phyloP scores from a whole-genome alignment of 2,888 invertebrate genomes.

The Lottia scabra region DNA sequence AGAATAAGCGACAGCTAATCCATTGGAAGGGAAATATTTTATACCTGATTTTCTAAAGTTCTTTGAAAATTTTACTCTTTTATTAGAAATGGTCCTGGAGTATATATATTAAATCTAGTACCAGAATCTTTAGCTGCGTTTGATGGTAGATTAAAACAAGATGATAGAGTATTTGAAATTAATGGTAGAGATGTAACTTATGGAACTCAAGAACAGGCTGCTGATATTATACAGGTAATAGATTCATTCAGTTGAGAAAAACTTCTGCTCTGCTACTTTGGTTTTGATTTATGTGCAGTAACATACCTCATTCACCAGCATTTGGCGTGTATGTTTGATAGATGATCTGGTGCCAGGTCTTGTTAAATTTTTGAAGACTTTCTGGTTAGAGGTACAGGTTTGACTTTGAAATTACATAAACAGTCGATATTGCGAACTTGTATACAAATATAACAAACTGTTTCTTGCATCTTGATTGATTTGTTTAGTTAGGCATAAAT shows the following conservation, averaged over 20 bases:
- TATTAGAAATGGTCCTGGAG: conserved; percentile 64
- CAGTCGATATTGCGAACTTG: too few relatives aligned
- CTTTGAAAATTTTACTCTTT: conserved; percentile 15
- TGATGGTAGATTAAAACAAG: conserved; percentile 69
- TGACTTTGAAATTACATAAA: too few relatives aligned
- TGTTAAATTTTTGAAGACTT: too few relatives aligned
- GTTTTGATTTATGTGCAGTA: neutral
- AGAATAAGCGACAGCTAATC: too few relatives aligned
- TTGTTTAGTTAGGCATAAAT: too few relatives aligned
- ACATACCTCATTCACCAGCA: too few relatives aligned
- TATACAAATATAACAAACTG: too few relatives aligned
- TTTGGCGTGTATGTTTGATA: too few relatives aligned
- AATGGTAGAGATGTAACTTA: conserved; percentile 70
- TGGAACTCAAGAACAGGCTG: conserved; percentile 70
- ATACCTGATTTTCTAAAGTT: neutral
- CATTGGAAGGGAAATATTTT: too few relatives aligned
- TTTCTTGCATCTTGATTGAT: too few relatives aligned
- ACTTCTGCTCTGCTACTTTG: neutral
- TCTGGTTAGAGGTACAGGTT: too few relatives aligned
- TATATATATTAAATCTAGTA: conserved; percentile 66
- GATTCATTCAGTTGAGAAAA: neutral
- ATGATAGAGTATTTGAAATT: conserved; percentile 71
- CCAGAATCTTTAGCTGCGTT: conserved; percentile 68
- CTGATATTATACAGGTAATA: conserved; percentile 66
- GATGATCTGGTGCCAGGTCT: too few relatives aligned